These are phyloP conservation scores for Epizoanthus ramosus DNA, from an alignment of 92 coral and sea anemone species.

Conservation along the genomic window DNA sequence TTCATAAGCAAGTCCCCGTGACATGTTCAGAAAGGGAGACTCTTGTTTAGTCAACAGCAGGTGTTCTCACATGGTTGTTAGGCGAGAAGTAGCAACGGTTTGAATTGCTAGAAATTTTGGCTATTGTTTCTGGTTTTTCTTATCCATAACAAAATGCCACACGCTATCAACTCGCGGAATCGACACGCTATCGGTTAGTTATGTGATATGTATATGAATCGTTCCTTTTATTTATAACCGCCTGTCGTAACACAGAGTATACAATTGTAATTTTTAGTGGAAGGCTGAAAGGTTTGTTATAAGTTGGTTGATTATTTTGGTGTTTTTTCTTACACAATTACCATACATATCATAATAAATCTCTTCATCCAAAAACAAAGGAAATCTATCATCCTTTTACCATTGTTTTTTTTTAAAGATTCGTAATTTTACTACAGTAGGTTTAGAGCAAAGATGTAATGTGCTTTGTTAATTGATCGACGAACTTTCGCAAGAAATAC, in stretches of 20 bases:
- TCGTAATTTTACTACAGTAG: neutral
- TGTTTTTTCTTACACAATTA: neutral
- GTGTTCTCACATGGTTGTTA: constrained; percentile 3
- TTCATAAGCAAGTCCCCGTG: neutral
- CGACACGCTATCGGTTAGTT: neutral
- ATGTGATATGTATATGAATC: neutral
- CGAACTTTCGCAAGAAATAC: too few species aligned
- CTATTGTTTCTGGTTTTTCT: neutral
- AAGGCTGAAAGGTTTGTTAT: neutral
- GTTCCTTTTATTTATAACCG: neutral
- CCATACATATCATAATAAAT: neutral
- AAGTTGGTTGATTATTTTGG: neutral
- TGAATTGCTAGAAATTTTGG: neutral
- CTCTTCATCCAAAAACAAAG: constrained; percentile 3
- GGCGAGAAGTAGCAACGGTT: constrained; percentile 7
- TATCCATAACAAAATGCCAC: neutral
- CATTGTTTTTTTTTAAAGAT: neutral
- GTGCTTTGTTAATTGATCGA: neutral
- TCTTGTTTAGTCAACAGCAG: neutral
- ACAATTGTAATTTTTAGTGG: neutral
- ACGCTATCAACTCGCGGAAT: neutral
- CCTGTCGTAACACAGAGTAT: neutral
- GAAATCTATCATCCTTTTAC: neutral
- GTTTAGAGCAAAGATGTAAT: neutral
- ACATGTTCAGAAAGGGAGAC: neutral